Evolutionary conservation across 1,140 invertebrate species (phyloP), one percentile per base, ranked within the genome.

Genomic region (Neomicropteryx cornuta): DNA sequence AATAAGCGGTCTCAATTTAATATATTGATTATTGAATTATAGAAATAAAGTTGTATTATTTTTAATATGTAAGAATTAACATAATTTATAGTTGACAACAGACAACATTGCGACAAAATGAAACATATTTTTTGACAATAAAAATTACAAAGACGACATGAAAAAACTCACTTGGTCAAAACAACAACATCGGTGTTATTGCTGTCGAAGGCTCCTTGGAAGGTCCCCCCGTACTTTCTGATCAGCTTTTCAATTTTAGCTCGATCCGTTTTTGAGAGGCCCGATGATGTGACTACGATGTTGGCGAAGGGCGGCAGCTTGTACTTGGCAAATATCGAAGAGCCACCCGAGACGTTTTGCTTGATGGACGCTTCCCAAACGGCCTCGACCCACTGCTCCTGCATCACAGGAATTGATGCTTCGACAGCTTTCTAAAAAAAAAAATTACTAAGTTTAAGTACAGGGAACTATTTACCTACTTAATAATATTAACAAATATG

Each of bases 231-330:
- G 60, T 89, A 74, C 18, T 71, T 60, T 49, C 78, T 78, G 4
- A 94, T 76, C 1, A 84, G 49, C 29, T 70, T 71, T 58, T 77
- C 79, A 4, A 93, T 62, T 42, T 77, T 69, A 32, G 76, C 72
- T 54, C 88, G 83, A 41, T 82, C 75, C 6, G 63, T 57, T 36
- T 60, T 67, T 8, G 66, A 54, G 36, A 93, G 57, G 22, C 87
- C 85, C 11, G 88, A 87, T 3, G 83, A 80, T 6, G 82, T 87
- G 6, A 92, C 75, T 39, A 76, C 67, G 8, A 91, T 55, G 41
- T 87, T 85, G 41, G 79, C 75, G 57, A 96, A 92, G 5, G 81
- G 57, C n/a, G 85, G 82, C 56, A 88, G 77, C 30, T 67, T 73
- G 46, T 77, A 79, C 45, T 68, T 67, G 23, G 76, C 53, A 52